A percentile compares a stretch with the other conserved stretches of the same genome.
These are phyloP conservation scores for Zhengitettix transpicula DNA, from an alignment of 2,888 invertebrate genomes.

Conservation along the genomic window DNA sequence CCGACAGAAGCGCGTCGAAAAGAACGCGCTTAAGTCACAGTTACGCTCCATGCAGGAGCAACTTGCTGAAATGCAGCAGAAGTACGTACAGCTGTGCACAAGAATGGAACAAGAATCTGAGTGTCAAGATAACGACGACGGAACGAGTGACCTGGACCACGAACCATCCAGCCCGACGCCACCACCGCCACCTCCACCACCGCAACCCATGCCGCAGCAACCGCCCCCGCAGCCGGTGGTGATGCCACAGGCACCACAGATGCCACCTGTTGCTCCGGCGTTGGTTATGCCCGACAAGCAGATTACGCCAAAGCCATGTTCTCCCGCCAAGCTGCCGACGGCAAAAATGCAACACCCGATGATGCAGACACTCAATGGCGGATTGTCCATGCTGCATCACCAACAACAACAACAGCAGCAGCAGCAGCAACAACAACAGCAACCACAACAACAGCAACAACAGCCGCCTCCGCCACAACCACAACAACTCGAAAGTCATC, in stretches of 20 bases:
- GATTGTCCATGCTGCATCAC: slow-evolving; percentile 34
- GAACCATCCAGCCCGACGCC: slow-evolving; percentile 27
- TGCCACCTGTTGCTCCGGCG: slow-evolving; percentile 26
- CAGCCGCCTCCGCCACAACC: slow-evolving; percentile 25
- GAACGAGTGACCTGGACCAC: slow-evolving; percentile 50
- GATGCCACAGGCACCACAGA: slow-evolving; percentile 33
- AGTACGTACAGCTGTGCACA: slow-evolving; percentile 73
- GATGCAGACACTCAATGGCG: slow-evolving; percentile 31
- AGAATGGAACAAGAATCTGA: slow-evolving; percentile 64
- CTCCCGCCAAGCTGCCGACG: slow-evolving; percentile 18
- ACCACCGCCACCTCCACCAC: slow-evolving; percentile 34
- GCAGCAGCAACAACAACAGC: slow-evolving; percentile 34
- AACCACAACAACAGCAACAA: slow-evolving; percentile 33
- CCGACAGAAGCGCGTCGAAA: slow-evolving; percentile 70
- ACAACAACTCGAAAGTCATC: slow-evolving; percentile 9
- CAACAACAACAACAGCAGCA: slow-evolving; percentile 28
- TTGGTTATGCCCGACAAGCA: slow-evolving; percentile 22
- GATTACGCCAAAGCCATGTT: slow-evolving; percentile 13
- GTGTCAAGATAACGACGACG: slow-evolving; percentile 57
- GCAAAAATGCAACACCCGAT: slow-evolving; percentile 19
- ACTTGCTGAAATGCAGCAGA: slow-evolving; percentile 78
- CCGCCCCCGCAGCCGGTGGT: slow-evolving; percentile 24
- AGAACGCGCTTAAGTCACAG: slow-evolving; percentile 72
- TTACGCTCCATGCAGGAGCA: slow-evolving; percentile 77
- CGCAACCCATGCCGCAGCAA: slow-evolving; percentile 15